phyloP scores from a whole-genome alignment of 1,140 invertebrate genomes.

The Pollicipes pollicipes region DNA sequence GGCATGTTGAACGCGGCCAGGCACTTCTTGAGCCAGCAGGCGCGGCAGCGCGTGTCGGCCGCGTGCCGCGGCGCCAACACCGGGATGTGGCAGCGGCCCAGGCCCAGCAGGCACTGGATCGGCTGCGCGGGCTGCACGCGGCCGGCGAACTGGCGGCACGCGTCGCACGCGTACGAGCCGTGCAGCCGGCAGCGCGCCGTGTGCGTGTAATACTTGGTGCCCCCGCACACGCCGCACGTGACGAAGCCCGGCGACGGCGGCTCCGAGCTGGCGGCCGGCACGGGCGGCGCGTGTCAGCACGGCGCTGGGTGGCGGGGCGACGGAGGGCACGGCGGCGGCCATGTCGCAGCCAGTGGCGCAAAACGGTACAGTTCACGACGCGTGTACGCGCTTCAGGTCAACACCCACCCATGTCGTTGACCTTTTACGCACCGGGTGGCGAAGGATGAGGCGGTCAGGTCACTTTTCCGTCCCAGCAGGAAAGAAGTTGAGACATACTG shows the following conservation, averaged over 20 bases:
- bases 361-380: no score
- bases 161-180: slow-evolving; percentile 64
- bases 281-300: no score
- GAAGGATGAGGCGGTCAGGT: no score
- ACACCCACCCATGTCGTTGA: no score
- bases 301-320: no score
- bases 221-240: slow-evolving; percentile 58
- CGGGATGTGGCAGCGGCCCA: neutral
- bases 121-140: neutral
- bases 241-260: slow-evolving; percentile 37
- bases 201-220: slow-evolving; percentile 52
- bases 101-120: neutral
- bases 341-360: no score
- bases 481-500: no score
- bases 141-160: slow-evolving; percentile 66
- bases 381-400: no score
- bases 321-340: no score
- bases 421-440: no score
- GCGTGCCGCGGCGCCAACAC: neutral
- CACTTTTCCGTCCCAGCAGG: no score
- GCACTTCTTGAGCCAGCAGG: slow-evolving; percentile 75
- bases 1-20: slow-evolving; percentile 55
- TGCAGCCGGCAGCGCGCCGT: slow-evolving; percentile 58
- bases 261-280: neutral
- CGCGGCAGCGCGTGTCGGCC: slow-evolving; percentile 37